Conservation (phyloP, 2,113 vertebrate species). For the Festucalex cinctus region DNA sequence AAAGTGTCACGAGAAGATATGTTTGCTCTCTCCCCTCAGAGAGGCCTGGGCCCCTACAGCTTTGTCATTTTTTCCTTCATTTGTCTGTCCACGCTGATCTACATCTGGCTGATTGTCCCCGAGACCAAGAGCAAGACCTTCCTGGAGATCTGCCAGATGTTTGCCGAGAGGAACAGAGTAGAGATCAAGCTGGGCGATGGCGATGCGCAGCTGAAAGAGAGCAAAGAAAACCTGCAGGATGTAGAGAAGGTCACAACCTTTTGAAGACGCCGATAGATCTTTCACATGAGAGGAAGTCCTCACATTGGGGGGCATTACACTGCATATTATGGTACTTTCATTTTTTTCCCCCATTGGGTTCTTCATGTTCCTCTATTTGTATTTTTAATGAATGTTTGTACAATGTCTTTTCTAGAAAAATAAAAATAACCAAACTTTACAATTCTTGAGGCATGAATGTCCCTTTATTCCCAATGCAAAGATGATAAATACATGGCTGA, state of each 20-base stretch:
- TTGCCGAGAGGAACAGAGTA: slow-evolving; percentile 81
- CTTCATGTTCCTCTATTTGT: slow-evolving; percentile 10
- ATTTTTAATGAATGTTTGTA: slow-evolving; percentile 4
- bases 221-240: slow-evolving; percentile 28
- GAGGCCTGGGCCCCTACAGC: slow-evolving; percentile 79
- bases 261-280: slow-evolving; percentile 42
- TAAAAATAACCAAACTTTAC: background rate
- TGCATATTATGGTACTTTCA: background rate
- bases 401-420: slow-evolving; percentile 11
- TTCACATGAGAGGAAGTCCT: slow-evolving; percentile 44
- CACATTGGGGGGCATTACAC: slow-evolving; percentile 7
- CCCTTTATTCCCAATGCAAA: background rate
- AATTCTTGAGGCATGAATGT: background rate
- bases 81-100: slow-evolving; percentile 79
- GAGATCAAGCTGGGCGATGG: slow-evolving; percentile 56
- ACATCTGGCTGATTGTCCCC: slow-evolving; percentile 81
- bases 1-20: background rate
- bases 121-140: slow-evolving; percentile 93
- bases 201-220: slow-evolving; percentile 24
- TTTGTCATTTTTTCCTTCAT: slow-evolving; percentile 84
- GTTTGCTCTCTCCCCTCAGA: slow-evolving; percentile 59
- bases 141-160: slow-evolving; percentile 85
- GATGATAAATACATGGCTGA: background rate
- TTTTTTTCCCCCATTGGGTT: too few relatives aligned
- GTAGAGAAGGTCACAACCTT: slow-evolving; percentile 50